Percentiles rank a stretch among this genome's conserved stretches.
Evolutionary conservation across 1,140 invertebrate genomes (phyloP).

Genomic region (Physella acuta): DNA sequence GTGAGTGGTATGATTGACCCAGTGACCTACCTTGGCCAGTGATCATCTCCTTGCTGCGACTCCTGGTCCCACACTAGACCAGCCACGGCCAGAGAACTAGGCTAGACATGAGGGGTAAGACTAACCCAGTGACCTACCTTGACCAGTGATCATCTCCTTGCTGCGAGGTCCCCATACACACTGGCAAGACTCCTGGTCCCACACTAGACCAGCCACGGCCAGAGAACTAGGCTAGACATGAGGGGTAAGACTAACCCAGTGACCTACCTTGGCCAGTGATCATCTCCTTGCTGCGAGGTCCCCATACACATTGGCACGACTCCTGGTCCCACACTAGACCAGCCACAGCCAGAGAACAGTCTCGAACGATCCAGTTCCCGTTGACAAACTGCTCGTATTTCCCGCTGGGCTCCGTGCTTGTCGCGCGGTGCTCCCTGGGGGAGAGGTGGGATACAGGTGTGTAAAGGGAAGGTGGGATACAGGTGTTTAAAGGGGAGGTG

Average conservation of each 20-base stretch:
- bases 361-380: constrained; percentile 30
- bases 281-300: constrained; percentile 20
- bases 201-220: constrained; percentile 32
- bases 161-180: constrained; percentile 34
- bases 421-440: constrained; percentile 25
- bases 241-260: too few species aligned
- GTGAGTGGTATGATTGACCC: too few species aligned
- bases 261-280: constrained; percentile 21
- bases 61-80: constrained; percentile 36
- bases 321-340: constrained; percentile 36
- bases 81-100: constrained; percentile 30
- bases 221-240: too few species aligned
- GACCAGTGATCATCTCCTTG: constrained; percentile 4
- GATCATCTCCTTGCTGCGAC: constrained; percentile 11
- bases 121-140: too few species aligned
- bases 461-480: background rate
- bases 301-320: constrained; percentile 34
- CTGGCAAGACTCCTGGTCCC: constrained; percentile 32
- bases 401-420: constrained; percentile 3
- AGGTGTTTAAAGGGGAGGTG: constrained; percentile 1
- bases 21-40: constrained; percentile 19
- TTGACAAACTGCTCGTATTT: constrained; percentile 37
- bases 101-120: too few species aligned
- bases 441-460: background rate
- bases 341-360: constrained; percentile 32